These are phyloP conservation scores for Donacobius atricapilla DNA, from an alignment of 2,113 vertebrate genomes.

Conservation along the genomic window DNA sequence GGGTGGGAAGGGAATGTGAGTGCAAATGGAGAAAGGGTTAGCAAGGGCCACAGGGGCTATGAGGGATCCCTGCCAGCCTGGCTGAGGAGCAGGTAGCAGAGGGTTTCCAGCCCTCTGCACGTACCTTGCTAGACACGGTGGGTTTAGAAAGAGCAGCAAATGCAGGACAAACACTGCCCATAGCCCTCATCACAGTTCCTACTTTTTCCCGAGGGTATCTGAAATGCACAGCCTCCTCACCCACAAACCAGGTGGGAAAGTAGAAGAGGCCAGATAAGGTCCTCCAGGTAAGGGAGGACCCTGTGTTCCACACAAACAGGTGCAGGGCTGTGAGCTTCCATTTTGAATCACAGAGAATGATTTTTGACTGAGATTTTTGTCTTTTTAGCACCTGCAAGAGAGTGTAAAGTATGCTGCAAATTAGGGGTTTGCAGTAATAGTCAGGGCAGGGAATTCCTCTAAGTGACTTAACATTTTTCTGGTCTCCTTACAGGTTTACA, in stretches of 20 bases:
- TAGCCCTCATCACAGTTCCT: background rate
- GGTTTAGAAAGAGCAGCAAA: background rate
- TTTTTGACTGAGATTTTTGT: background rate
- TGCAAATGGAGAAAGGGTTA: background rate
- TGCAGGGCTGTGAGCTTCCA: rapidly evolving
- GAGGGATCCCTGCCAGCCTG: background rate
- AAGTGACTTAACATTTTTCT: background rate
- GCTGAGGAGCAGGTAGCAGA: background rate
- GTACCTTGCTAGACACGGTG: rapidly evolving
- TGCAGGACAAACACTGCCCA: background rate
- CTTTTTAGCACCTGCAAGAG: background rate
- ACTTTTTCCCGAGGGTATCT: background rate
- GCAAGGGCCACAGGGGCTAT: background rate
- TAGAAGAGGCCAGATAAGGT: background rate
- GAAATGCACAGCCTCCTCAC: background rate
- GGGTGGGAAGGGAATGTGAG: background rate
- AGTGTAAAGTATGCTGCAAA: background rate
- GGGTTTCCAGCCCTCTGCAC: background rate
- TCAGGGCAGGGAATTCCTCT: background rate
- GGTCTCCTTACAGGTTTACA: background rate
- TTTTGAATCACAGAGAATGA: background rate
- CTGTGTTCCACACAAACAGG: rapidly evolving
- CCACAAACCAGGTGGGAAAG: background rate
- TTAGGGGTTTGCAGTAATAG: background rate
- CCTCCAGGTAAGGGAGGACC: background rate